Conservation (phyloP, 2,888 invertebrate species). For the Drosophila niveifrons region DNA sequence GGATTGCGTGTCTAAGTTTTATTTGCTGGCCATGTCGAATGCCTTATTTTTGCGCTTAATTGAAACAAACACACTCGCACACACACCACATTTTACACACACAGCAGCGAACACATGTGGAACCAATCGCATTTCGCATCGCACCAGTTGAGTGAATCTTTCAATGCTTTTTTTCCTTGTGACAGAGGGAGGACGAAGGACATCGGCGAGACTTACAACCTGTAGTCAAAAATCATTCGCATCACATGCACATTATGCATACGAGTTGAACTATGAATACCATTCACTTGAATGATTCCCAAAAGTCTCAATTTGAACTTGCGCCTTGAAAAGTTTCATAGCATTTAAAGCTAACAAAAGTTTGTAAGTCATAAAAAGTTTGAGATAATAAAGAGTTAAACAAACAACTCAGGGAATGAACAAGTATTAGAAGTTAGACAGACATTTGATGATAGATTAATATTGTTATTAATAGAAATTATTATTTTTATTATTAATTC, state of each 20-base stretch:
- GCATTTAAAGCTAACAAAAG: too few species aligned
- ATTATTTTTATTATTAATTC: too few species aligned
- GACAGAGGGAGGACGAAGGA: too few species aligned
- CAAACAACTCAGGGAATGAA: too few species aligned
- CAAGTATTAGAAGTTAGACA: too few species aligned
- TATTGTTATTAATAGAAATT: too few species aligned
- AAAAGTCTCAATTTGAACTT: background rate
- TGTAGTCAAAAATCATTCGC: constrained; percentile 4
- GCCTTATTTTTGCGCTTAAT: constrained; percentile 51
- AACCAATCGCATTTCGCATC: constrained; percentile 73
- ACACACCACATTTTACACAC: constrained; percentile 25
- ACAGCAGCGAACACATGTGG: constrained; percentile 57
- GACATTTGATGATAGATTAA: too few species aligned
- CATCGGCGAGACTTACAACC: constrained; percentile 15
- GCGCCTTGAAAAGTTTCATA: too few species aligned
- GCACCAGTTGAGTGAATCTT: constrained; percentile 65
- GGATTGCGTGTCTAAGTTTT: constrained; percentile 76
- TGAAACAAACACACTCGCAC: constrained; percentile 60
- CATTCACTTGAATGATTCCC: background rate
- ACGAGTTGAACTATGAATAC: background rate
- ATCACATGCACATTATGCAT: too few species aligned
- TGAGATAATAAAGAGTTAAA: too few species aligned
- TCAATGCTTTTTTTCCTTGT: constrained; percentile 12
- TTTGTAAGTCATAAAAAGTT: too few species aligned
- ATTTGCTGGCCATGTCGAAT: constrained; percentile 79